phyloP scores from a whole-genome alignment of 2,888 invertebrate species.

The Teleiodes luculella region DNA sequence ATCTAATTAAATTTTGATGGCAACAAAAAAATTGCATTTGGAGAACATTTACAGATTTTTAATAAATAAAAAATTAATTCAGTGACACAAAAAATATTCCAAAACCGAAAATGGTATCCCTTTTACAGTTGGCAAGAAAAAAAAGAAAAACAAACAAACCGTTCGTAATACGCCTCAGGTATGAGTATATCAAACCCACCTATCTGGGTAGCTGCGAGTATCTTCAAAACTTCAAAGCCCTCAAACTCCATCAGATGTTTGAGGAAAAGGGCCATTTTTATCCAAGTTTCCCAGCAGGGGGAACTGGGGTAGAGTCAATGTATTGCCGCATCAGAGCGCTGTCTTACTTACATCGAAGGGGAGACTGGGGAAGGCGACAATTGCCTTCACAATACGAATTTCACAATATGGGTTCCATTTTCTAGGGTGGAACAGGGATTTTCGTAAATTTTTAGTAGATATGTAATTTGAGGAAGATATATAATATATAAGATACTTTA shows the following conservation, averaged over 20 bases:
- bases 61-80: too few relatives aligned
- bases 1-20: too few relatives aligned
- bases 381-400: slow-evolving; percentile 41
- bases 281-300: neutral
- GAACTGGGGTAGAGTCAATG: slow-evolving; percentile 46
- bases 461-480: neutral
- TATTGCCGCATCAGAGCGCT: slow-evolving; percentile 33
- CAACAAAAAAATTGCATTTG: too few relatives aligned
- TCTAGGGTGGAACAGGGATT: neutral
- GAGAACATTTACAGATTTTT: too few relatives aligned
- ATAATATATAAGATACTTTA: too few relatives aligned
- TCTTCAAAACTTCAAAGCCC: slow-evolving; percentile 8
- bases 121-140: too few relatives aligned
- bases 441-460: neutral
- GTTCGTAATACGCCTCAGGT: too few relatives aligned
- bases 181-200: neutral
- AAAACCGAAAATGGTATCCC: too few relatives aligned
- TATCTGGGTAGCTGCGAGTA: neutral
- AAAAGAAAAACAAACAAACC: too few relatives aligned
- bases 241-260: slow-evolving; percentile 17
- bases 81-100: too few relatives aligned
- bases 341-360: slow-evolving; percentile 37
- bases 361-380: slow-evolving; percentile 35
- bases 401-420: slow-evolving; percentile 37
- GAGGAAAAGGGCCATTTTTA: slow-evolving; percentile 20